Evolutionary conservation across 1,140 invertebrate genomes (phyloP).

Genomic region (Drosophila truncata): DNA sequence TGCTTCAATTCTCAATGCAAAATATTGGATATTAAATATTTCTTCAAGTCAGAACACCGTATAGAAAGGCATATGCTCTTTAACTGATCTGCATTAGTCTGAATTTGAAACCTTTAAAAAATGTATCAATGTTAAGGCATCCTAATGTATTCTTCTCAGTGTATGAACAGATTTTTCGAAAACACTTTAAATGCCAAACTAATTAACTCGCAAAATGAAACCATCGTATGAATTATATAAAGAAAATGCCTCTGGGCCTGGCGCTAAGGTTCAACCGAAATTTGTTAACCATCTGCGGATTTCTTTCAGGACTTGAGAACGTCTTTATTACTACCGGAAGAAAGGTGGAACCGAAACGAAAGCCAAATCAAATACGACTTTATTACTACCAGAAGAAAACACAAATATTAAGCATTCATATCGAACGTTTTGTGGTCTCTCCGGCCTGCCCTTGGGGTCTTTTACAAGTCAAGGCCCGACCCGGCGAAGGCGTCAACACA

Average conservation of each 20-base stretch:
- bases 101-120: background rate
- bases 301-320: constrained; percentile 35
- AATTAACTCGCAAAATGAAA: constrained; percentile 58
- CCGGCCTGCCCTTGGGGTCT: constrained; percentile 49
- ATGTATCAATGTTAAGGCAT: background rate
- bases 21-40: too few species aligned
- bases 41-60: too few species aligned
- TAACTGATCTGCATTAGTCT: background rate
- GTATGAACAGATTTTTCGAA: constrained; percentile 25
- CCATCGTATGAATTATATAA: constrained; percentile 33
- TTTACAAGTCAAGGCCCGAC: constrained; percentile 50
- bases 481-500: constrained; percentile 70
- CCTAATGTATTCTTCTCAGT: background rate
- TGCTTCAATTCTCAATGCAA: background rate
- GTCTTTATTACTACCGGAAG: constrained; percentile 58
- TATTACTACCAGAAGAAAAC: constrained; percentile 64
- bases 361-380: constrained; percentile 54
- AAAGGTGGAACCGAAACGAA: constrained; percentile 33
- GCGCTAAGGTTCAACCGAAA: constrained; percentile 58
- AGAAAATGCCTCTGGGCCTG: constrained; percentile 30
- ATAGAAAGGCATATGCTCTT: background rate
- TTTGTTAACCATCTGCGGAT: constrained; percentile 7
- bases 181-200: constrained; percentile 53
- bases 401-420: constrained; percentile 44
- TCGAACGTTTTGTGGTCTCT: constrained; percentile 33